Base-by-base conservation (phyloP, 64 coral and sea anemone genomes). In the Montipora sp. region DNA sequence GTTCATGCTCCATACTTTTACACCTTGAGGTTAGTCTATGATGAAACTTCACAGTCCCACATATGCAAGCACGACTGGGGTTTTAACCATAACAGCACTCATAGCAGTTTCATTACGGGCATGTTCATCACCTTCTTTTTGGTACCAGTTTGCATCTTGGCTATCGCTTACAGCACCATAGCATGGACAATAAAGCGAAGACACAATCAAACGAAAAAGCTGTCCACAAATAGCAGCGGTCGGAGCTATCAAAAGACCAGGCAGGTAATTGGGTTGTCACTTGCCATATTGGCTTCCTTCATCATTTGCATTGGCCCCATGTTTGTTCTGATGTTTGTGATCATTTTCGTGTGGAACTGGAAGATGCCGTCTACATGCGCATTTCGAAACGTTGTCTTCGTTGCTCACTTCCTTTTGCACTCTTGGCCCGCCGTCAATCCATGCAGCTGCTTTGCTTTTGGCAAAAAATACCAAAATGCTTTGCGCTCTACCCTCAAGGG, bases 1-100 rank as follows among this genome's bases (percentile, higher is more conserved):
- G 4, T 70, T 22, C 83, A 87, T 16, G 43, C 61, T 4, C 70
- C 19, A 71, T 87, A 87, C 71, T 53, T 87, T 51, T 87, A 87
- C 70, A 47, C 63, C n/a, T 87, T 87, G 21, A 45, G 65, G 27
- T 27, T 87, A 45, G 12, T 50, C 61, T 13, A 22, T 18, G 15
- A 87, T 45, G 11, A 55, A 55, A 10, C 6, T 10, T 5, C 6
- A 4, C 5, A 55, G 51, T 55, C 9, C 51, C 9, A 55, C 51
- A 5, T 0, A 1, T 55, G 51, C 2, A 0, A 55, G 2, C 51
- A 5, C 5, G 5, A 7, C 51, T 55, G 51, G 51, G 51, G 51
- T 55, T 0, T 10, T 55, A 55, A 55, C 51, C 51, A 55, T 4
- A 5, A 55, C 9, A 10, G 9, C 5, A 55, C 9, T 55, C 51